Percentiles rank a stretch among this genome's conserved stretches.
phyloP scores from a whole-genome alignment of 2,888 invertebrate genomes.

The Eupithecia inturbata region DNA sequence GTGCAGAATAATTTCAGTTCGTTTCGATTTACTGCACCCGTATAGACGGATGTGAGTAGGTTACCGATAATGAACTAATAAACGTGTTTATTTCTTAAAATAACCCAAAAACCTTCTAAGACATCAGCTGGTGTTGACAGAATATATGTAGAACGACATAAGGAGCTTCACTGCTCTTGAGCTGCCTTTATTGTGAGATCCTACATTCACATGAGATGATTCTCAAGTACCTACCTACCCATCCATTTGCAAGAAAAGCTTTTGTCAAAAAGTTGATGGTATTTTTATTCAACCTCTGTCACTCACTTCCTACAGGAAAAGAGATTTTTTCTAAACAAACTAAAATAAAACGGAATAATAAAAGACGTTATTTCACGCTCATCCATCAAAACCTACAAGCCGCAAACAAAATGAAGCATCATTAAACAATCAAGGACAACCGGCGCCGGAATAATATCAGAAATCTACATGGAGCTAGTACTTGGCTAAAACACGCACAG shows the following conservation, averaged over 20 bases:
- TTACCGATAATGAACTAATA: not conserved
- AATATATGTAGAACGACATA: not conserved
- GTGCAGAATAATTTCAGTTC: not conserved
- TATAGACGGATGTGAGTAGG: not conserved
- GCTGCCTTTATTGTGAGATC: conserved; percentile 3
- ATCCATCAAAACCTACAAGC: conserved; percentile 34
- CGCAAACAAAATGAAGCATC: conserved; percentile 42
- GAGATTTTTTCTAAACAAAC: conserved; percentile 6
- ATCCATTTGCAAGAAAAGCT: not conserved
- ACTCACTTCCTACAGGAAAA: not conserved
- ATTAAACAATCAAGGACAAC: conserved; percentile 46
- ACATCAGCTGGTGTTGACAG: not conserved
- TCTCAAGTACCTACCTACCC: not conserved
- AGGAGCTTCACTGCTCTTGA: not conserved
- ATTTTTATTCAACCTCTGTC: not conserved
- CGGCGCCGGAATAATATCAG: conserved; percentile 42
- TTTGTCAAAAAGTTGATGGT: not conserved
- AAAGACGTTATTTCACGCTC: conserved; percentile 28
- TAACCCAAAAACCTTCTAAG: not conserved
- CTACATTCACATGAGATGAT: conserved; percentile 6
- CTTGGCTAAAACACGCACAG: conserved; percentile 51
- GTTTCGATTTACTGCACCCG: conserved; percentile 6
- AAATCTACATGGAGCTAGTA: conserved; percentile 35
- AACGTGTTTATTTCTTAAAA: not conserved
- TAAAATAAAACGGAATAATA: conserved; percentile 9